Evolutionary conservation across 2,113 vertebrate species (phyloP).

Genomic region (Chaetorhynchus papuensis): DNA sequence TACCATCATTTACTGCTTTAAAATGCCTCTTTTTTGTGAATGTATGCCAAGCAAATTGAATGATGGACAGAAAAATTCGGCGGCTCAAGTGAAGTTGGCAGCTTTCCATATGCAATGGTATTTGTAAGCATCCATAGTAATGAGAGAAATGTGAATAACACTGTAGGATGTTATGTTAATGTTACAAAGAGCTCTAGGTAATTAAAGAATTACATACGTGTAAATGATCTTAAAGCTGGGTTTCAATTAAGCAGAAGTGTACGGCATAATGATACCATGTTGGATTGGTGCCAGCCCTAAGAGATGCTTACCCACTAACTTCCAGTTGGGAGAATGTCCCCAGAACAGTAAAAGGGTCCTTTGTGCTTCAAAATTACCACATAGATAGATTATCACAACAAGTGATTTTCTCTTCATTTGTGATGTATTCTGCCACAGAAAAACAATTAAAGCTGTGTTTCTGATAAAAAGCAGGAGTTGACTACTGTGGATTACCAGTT

Average conservation of each 20-base stretch:
- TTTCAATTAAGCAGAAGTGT: neutral
- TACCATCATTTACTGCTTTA: neutral
- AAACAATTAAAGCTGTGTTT: neutral
- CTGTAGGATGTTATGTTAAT: neutral
- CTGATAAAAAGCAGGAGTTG: neutral
- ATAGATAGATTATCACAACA: neutral
- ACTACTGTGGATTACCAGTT: neutral
- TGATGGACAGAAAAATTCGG: neutral
- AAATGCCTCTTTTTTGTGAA: neutral
- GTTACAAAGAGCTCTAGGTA: neutral
- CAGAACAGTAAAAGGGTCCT: neutral
- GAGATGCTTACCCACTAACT: neutral
- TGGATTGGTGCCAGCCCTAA: neutral
- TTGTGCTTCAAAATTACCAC: neutral
- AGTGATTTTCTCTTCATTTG: neutral
- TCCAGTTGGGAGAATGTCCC: neutral
- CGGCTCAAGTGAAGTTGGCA: neutral
- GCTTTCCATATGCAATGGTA: neutral
- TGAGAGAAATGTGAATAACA: neutral
- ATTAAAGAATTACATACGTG: constrained; percentile 16
- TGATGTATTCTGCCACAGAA: neutral
- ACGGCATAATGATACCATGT: neutral
- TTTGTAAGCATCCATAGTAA: neutral
- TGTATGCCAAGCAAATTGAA: neutral
- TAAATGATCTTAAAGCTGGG: constrained; percentile 16